Conservation (phyloP, 2,113 vertebrate species). For the Gasterosteus nipponicus region DNA sequence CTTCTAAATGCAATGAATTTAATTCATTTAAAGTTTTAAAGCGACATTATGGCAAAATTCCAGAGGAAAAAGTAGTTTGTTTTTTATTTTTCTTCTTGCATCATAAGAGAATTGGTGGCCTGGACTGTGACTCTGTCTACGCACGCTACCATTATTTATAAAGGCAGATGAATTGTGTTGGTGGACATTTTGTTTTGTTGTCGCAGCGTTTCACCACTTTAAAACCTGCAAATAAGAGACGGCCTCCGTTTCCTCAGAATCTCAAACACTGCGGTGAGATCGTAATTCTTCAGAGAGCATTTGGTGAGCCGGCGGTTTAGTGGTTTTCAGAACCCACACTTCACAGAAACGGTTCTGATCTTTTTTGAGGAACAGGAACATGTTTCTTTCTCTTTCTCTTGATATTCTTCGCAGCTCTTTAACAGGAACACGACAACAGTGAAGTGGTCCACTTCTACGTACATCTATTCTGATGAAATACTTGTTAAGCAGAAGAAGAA, state of each 20-base stretch:
- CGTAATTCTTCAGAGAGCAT: not conserved
- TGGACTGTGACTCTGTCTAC: too few species aligned
- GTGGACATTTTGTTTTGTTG: not conserved
- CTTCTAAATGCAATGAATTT: not conserved
- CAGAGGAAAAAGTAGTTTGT: not conserved
- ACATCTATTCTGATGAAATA: constrained; percentile 13
- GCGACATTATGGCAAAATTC: not conserved
- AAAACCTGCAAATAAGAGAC: not conserved
- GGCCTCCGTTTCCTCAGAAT: not conserved
- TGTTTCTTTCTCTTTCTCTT: constrained; percentile 10
- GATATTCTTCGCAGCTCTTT: not conserved
- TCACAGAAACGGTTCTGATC: not conserved
- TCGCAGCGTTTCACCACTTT: not conserved
- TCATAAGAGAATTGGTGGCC: too few species aligned
- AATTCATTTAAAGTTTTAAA: not conserved
- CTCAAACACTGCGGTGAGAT: constrained; percentile 3
- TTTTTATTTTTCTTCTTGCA: too few species aligned
- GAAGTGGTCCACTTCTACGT: not conserved
- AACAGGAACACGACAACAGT: constrained; percentile 6
- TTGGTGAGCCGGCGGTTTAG: not conserved
- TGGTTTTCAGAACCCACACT: not conserved
- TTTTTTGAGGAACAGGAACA: constrained; percentile 1
- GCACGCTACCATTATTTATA: too few species aligned
- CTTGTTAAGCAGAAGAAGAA: not conserved
- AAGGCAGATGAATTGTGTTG: not conserved